Evolutionary conservation across 2,797 vertebrate genomes (phyloP).

Genomic region (Alfaro cultratus): DNA sequence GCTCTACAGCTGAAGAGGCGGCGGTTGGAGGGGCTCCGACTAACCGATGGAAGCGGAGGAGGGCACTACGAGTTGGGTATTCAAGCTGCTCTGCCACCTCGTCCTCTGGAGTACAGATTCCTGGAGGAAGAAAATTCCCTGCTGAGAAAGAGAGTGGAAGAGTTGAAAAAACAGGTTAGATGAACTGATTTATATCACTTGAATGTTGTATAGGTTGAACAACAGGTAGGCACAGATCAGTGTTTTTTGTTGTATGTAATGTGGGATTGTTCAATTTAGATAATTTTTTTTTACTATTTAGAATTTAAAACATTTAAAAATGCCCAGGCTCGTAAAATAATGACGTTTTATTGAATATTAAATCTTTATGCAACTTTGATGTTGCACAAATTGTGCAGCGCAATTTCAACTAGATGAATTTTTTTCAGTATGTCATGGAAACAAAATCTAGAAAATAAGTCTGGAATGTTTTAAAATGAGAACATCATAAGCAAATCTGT

Average conservation of each 20-base stretch:
- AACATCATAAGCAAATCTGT: neutral
- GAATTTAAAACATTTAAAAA: neutral
- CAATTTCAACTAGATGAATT: neutral
- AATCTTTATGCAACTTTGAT: neutral
- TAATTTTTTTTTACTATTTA: neutral
- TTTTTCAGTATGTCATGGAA: neutral
- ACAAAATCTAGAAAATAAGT: neutral
- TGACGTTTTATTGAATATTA: neutral
- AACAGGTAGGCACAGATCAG: neutral
- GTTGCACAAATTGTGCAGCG: neutral
- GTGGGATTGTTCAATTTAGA: too few relatives aligned
- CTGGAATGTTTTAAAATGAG: too few relatives aligned
- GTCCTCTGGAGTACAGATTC: slow-evolving; percentile 90
- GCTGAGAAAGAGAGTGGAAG: slow-evolving; percentile 93
- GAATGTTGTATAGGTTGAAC: neutral
- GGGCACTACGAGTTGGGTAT: slow-evolving; percentile 85
- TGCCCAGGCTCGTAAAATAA: neutral
- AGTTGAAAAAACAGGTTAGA: slow-evolving; percentile 95
- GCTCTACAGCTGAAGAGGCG: slow-evolving; percentile 91
- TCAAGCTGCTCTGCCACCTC: slow-evolving; percentile 79
- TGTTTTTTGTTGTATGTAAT: neutral
- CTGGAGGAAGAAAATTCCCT: slow-evolving; percentile 94
- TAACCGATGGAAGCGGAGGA: slow-evolving; percentile 75
- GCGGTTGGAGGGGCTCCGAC: slow-evolving; percentile 88
- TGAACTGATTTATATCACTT: neutral